Base-by-base conservation (phyloP, 2,888 invertebrate species). In the Spisula subtruncata region DNA sequence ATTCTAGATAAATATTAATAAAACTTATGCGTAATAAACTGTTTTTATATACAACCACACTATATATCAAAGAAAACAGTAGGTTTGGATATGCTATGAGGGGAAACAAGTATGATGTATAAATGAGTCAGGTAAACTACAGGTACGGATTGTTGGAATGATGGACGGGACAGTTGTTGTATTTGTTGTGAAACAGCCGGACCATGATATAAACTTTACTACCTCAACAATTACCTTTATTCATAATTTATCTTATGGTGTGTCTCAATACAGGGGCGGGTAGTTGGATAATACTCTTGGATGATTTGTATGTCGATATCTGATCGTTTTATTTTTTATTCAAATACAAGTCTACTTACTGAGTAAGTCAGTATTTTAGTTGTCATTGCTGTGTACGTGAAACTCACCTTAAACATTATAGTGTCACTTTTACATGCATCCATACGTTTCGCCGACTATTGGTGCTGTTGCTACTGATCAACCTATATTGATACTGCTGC, bases 131-230 rank as follows among this genome's bases (percentile, higher is more conserved):
- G 75, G 32, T 14, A 16, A 35, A 32, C 35, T 35, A 18, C 18
- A 16, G 32, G 5, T 0, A 8, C 16, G n/a, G 75, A 25, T 32
- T 75, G 32, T 75, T 20, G 35, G 32, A 32, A 35, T 81, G 81
- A 81, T 81, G 46, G 81, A 81, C 48, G 48, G 81, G 48, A n/a
- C 81, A 51, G 81, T 81, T 81, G 81, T 41, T 81, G 18, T 14
- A 4, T 1, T 29, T 48, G 48, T 51, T 81, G 81, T 46, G 48
- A 46, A 81, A 81, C n/a, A 81, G 25, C 14, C 48, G 46, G 48
- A 81, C 41, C 81, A 51, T 81, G 25, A 16, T 25, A 46, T n/a
- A 48, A 81, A 75, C 75, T 32, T 75, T 16, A 35, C 75, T 75
- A 35, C 75, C 35, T 75, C 16, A 75, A 75, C 35, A 75, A 75